These are phyloP conservation scores for Serrognathus titanus DNA, from an alignment of 2,888 invertebrate species.

Conservation along the genomic window DNA sequence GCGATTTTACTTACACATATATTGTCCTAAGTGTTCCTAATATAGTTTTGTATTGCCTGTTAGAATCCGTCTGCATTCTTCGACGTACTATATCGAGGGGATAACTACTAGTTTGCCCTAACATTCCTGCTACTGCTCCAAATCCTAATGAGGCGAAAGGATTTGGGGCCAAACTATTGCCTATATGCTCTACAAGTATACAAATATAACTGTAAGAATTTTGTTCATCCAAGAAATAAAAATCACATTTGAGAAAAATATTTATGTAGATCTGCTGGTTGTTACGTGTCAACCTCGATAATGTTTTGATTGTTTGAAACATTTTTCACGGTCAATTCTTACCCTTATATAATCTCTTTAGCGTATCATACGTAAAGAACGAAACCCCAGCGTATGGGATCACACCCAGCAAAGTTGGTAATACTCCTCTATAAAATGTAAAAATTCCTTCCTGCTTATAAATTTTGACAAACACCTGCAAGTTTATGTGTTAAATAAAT, in stretches of 20 bases:
- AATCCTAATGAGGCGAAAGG: constrained; percentile 69
- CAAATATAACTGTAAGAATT: background rate
- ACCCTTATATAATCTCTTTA: constrained; percentile 80
- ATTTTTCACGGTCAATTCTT: constrained; percentile 30
- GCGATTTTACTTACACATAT: constrained; percentile 58
- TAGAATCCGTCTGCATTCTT: constrained; percentile 59
- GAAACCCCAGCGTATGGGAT: constrained; percentile 96
- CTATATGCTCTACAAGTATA: constrained; percentile 33
- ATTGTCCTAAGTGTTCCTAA: constrained; percentile 64
- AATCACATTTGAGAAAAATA: no score
- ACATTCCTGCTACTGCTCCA: constrained; percentile 88
- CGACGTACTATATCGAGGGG: constrained; percentile 87
- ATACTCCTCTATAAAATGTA: constrained; percentile 81
- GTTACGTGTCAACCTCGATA: no score
- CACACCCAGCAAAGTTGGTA: constrained; percentile 88
- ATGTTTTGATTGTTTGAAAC: no score
- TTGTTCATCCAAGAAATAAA: background rate
- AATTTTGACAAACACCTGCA: constrained; percentile 56
- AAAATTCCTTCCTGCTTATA: constrained; percentile 71
- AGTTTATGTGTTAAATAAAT: background rate
- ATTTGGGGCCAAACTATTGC: constrained; percentile 28
- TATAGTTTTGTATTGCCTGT: constrained; percentile 62
- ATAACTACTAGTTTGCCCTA: constrained; percentile 94
- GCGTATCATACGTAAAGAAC: constrained; percentile 94
- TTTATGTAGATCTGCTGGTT: no score